A percentile compares a stretch with the other conserved stretches of the same genome.
These are phyloP conservation scores for Anoplophora glabripennis DNA, from an alignment of 1,140 invertebrate species.

Conservation along the genomic window DNA sequence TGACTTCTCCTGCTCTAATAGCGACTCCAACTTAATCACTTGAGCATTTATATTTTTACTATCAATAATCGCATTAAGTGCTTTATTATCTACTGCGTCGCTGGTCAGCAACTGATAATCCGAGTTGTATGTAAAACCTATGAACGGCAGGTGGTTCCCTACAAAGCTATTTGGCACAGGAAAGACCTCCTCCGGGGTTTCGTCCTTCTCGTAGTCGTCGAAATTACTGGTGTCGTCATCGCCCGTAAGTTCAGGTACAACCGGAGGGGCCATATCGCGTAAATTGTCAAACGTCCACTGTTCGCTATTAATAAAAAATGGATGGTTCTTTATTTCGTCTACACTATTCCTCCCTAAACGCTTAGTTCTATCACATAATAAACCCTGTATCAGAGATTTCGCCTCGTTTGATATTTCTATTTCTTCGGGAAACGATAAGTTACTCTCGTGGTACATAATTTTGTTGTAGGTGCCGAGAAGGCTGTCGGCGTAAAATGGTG, in stretches of 20 bases:
- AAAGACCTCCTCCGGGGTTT: constrained; percentile 86
- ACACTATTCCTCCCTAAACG: constrained; percentile 93
- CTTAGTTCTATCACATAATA: constrained; percentile 88
- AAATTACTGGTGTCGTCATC: constrained; percentile 99
- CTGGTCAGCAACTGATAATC: constrained; percentile 70
- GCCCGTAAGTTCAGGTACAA: constrained; percentile 90
- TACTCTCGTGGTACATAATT: constrained; percentile 98
- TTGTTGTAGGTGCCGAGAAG: constrained; percentile 97
- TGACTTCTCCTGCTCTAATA: constrained; percentile 68
- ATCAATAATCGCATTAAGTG: constrained; percentile 57
- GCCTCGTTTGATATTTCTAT: constrained; percentile 88
- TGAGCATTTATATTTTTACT: constrained; percentile 54
- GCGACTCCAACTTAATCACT: constrained; percentile 66
- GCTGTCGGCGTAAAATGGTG: constrained; percentile 98
- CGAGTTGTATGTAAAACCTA: constrained; percentile 94
- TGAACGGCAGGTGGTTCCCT: constrained; percentile 97
- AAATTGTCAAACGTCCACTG: constrained; percentile 98
- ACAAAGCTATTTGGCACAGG: constrained; percentile 95
- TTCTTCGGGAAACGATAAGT: constrained; percentile 92
- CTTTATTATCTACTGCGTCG: constrained; percentile 62
- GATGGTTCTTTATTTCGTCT: constrained; percentile 92
- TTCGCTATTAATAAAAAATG: constrained; percentile 90
- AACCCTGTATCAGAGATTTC: constrained; percentile 89
- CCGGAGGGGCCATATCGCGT: constrained; percentile 88
- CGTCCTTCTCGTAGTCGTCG: constrained; percentile 94